Percentiles rank a stretch among this genome's conserved stretches.
These are phyloP conservation scores for Ursus arctos DNA, from an alignment of 2,113 vertebrate species.

Conservation along the genomic window DNA sequence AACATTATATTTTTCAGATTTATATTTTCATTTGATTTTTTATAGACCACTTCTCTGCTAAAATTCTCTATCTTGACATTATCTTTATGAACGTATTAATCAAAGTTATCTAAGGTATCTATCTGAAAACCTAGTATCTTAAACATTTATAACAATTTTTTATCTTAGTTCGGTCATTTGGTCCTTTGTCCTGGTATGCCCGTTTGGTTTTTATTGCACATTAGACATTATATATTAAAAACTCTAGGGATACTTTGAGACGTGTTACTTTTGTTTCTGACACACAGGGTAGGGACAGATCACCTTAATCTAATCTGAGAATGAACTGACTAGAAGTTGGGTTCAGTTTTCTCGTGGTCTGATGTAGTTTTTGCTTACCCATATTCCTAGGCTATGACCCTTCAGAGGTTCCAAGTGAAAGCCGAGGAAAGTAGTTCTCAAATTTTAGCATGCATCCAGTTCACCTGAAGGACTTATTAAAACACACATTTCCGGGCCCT, in stretches of 20 bases:
- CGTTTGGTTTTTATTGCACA: not conserved
- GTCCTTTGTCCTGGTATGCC: not conserved
- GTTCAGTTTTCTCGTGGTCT: not conserved
- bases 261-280: not conserved
- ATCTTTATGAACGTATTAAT: not conserved
- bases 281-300: not conserved
- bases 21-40: constrained; percentile 51
- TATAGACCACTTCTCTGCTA: not conserved
- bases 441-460: not conserved
- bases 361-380: not conserved
- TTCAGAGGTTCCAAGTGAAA: not conserved
- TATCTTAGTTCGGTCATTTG: not conserved
- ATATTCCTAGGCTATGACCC: not conserved
- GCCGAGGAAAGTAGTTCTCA: not conserved
- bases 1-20: not conserved
- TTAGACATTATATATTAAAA: not conserved
- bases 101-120: not conserved
- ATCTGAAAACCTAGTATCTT: constrained; percentile 2
- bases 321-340: not conserved
- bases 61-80: constrained; percentile 6
- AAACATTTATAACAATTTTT: not conserved
- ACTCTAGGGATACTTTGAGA: not conserved
- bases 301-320: not conserved
- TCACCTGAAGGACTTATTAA: not conserved
- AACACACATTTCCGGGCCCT: not conserved